Evolutionary conservation across 2,797 vertebrate genomes (phyloP), one percentile per base, ranked within the genome.

Genomic region (Anolis apletophallus): DNA sequence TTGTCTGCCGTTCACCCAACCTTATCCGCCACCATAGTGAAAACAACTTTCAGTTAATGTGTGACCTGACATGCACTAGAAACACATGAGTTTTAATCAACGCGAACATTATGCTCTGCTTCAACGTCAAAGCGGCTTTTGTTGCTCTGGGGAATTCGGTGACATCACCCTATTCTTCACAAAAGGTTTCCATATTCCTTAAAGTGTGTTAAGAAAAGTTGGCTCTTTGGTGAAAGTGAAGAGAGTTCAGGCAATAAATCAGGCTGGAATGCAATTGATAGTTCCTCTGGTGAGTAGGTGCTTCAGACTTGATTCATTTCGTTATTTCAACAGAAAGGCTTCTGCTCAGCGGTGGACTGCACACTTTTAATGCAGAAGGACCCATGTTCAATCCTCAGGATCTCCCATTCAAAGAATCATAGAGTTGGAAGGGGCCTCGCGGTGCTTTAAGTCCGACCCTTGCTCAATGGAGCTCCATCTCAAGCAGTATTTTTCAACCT

Each of bases 21-120:
- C 73, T 67, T 52, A 52, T 17, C 59, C 73, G 52, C 46, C 40
- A 32, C 11, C 16, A n/a, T 61, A 77, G 8, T 68, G 46, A 55
- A 64, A 85, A 68, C 46, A 14, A 36, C 77, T 84, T 85, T 73
- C 74, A 54, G 46, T 77, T 77, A 77, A 68, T 68, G n/a, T 77
- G 23, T 68, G 83, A 77, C 74, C 83, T 77, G 46, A 68, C 32
- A 77, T 67, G 83, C 83, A 77, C 59, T 26, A 55, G 57, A 21
- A 84, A 61, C 46, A 36, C 46, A 36, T 84, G 83, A 7, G 17
- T 13, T 67, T 50, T 36, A 59, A 68, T 36, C n/a, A 54, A 32
- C 14, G 11, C 9, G 1, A 68, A 16, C 46, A 26, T 84, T 77
- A 19, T 34, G 36, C 57, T 59, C 71, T 21, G 7, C 29, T 64